phyloP scores from a whole-genome alignment of 2,113 vertebrate genomes.

The Cyanocitta stelleri region DNA sequence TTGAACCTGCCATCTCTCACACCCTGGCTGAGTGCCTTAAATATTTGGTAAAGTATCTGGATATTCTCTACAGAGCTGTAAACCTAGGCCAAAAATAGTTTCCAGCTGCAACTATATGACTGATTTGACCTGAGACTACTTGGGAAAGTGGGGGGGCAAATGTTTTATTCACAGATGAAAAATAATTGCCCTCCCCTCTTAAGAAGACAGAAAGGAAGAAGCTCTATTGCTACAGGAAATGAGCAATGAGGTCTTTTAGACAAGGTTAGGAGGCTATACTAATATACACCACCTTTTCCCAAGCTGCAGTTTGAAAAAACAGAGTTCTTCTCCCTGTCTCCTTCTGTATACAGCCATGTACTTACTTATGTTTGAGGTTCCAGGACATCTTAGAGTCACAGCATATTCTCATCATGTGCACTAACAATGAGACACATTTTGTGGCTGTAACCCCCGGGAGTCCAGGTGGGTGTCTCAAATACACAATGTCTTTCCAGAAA shows the following conservation, averaged over 20 bases:
- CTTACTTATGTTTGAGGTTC: background rate
- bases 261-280: background rate
- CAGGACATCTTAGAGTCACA: background rate
- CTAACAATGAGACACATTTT: background rate
- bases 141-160: background rate
- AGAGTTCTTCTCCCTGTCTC: background rate
- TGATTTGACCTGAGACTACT: background rate
- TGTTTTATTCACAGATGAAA: background rate
- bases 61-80: background rate
- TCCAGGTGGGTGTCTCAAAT: background rate
- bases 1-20: constrained; percentile 29
- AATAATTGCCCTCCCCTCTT: background rate
- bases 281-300: background rate
- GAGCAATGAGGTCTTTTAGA: background rate
- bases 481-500: background rate
- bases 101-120: constrained; percentile 27
- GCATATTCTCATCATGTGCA: background rate
- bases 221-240: background rate
- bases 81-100: constrained; percentile 36
- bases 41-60: constrained; percentile 11
- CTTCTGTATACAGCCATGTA: background rate
- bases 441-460: background rate
- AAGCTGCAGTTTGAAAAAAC: background rate
- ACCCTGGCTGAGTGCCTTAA: constrained; percentile 36
- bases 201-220: constrained; percentile 4